Conservation (phyloP, 2,797 vertebrate genomes). For the Balearica regulorum region DNA sequence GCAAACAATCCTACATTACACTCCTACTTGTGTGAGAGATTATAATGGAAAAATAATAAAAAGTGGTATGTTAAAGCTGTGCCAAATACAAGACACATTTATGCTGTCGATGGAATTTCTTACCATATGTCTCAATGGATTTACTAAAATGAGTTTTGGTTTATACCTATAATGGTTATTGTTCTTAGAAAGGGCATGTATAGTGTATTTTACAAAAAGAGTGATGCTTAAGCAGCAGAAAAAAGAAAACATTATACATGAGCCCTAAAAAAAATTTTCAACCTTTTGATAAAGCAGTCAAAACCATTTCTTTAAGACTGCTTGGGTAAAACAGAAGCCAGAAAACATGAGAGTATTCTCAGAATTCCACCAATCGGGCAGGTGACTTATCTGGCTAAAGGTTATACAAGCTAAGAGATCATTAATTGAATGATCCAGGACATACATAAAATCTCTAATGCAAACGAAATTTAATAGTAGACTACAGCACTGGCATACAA, state of each 20-base stretch:
- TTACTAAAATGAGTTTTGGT: not conserved
- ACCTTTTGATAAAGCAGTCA: not conserved
- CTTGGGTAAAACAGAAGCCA: not conserved
- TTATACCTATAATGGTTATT: not conserved
- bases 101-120: slow-evolving; percentile 29
- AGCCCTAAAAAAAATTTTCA: not conserved
- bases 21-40: not conserved
- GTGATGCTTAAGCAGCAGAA: not conserved
- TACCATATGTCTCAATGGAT: not conserved
- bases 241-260: not conserved
- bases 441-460: not conserved
- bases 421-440: not conserved
- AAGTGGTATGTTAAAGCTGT: slow-evolving; percentile 14
- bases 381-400: not conserved
- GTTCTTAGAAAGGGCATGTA: not conserved
- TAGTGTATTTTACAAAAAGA: not conserved
- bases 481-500: not conserved
- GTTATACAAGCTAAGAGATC: not conserved
- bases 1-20: slow-evolving; percentile 7
- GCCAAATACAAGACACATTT: slow-evolving; percentile 49
- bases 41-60: slow-evolving; percentile 38
- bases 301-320: not conserved
- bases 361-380: not conserved
- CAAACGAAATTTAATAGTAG: not conserved
- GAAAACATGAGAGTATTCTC: not conserved